phyloP scores from a whole-genome alignment of 2,113 vertebrate genomes.

The Bambusicola thoracicus region DNA sequence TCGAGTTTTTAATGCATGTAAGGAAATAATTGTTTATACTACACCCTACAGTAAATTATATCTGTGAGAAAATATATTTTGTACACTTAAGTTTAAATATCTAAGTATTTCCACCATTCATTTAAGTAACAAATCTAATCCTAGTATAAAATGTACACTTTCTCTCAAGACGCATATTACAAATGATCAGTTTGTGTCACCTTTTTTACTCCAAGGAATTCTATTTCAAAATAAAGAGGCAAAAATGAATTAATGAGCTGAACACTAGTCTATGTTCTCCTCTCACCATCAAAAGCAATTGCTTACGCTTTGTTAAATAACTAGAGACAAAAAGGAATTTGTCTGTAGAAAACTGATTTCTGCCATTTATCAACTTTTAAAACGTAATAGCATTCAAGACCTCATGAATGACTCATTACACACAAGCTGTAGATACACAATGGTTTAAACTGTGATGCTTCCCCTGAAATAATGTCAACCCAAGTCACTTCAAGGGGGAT shows the following conservation, averaged over 20 bases:
- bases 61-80: background rate
- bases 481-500: background rate
- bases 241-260: background rate
- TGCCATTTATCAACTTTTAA: background rate
- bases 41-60: background rate
- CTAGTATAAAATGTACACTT: background rate
- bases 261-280: background rate
- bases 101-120: background rate
- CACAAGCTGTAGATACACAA: fast-evolving
- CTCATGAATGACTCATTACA: background rate
- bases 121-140: background rate
- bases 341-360: background rate
- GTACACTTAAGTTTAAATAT: background rate
- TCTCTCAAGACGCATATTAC: background rate
- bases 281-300: background rate
- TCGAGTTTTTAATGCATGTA: background rate
- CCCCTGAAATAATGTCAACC: background rate
- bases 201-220: background rate
- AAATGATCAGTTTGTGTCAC: background rate
- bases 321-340: background rate
- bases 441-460: background rate
- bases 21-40: background rate
- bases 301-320: background rate
- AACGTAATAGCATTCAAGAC: background rate
- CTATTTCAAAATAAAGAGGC: background rate